A percentile compares a stretch with the other conserved stretches of the same genome.
Conservation (phyloP, 1,140 invertebrate genomes). For the Drosophila burlai region DNA sequence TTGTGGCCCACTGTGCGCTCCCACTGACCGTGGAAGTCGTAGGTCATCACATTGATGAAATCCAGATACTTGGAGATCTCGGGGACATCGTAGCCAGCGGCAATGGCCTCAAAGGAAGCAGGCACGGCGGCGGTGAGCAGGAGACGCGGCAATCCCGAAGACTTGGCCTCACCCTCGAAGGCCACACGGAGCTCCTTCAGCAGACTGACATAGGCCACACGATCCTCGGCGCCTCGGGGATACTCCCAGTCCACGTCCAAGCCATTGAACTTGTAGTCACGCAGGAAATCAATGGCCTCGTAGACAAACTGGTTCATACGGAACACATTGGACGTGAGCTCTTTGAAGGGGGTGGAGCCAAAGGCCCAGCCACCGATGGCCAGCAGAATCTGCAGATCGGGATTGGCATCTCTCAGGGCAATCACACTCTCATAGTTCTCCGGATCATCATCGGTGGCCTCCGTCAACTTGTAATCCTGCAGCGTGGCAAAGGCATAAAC, state of each 20-base stretch:
- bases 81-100: conserved; percentile 96
- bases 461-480: conserved; percentile 92
- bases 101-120: conserved; percentile 96
- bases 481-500: conserved; percentile 97
- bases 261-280: conserved; percentile 97
- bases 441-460: conserved; percentile 91
- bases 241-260: conserved; percentile 98
- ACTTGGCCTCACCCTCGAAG: conserved; percentile 95
- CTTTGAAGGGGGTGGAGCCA: conserved; percentile 96
- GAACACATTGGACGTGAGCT: conserved; percentile 95
- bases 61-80: conserved; percentile 97
- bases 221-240: conserved; percentile 94
- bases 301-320: conserved; percentile 98
- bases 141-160: conserved; percentile 91
- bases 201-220: conserved; percentile 92
- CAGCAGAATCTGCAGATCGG: conserved; percentile 94
- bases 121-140: conserved; percentile 96
- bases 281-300: conserved; percentile 95
- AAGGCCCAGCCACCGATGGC: conserved; percentile 98
- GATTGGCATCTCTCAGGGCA: conserved; percentile 94
- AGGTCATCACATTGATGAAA: conserved; percentile 98
- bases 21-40: conserved; percentile 98
- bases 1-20: conserved; percentile 96
- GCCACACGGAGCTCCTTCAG: conserved; percentile 92
- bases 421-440: conserved; percentile 94